These are phyloP conservation scores for Heliocidaris erythrogramma DNA, from an alignment of 35 echinoderm and acorn worm genomes.

Conservation along the genomic window DNA sequence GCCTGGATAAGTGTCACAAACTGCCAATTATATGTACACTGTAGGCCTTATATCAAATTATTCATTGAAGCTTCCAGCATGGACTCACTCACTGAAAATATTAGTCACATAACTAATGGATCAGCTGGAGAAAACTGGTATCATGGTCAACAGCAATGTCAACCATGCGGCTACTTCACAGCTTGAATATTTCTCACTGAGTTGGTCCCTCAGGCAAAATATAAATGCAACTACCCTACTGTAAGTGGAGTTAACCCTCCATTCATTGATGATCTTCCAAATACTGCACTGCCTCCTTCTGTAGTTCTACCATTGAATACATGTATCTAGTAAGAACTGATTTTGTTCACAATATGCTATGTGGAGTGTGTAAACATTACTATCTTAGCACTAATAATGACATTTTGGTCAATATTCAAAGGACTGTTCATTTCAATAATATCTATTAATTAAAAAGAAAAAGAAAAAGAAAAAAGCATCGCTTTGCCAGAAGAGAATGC, in stretches of 20 bases:
- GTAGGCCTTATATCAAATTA: not conserved
- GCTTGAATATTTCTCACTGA: not conserved
- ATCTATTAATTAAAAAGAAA: not conserved
- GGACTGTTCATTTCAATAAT: not conserved
- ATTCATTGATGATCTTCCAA: conserved; percentile 37
- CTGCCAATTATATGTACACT: too few relatives aligned
- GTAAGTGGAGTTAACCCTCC: not conserved
- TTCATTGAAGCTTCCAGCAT: not conserved
- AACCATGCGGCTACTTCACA: not conserved
- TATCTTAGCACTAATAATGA: not conserved
- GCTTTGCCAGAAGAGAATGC: not conserved
- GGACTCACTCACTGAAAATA: not conserved
- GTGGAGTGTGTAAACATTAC: not conserved
- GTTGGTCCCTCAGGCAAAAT: not conserved
- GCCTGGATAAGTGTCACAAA: too few relatives aligned
- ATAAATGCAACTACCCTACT: not conserved
- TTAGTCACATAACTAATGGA: not conserved
- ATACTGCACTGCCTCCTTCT: not conserved
- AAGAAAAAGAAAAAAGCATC: not conserved
- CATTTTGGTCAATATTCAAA: not conserved
- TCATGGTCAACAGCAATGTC: not conserved
- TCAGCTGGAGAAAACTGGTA: not conserved
- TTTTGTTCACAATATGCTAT: not conserved
- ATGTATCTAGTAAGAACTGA: not conserved
- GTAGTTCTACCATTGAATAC: not conserved